phyloP scores from a whole-genome alignment of 1,140 invertebrate genomes.

The Tetranychus cinnabarinus region DNA sequence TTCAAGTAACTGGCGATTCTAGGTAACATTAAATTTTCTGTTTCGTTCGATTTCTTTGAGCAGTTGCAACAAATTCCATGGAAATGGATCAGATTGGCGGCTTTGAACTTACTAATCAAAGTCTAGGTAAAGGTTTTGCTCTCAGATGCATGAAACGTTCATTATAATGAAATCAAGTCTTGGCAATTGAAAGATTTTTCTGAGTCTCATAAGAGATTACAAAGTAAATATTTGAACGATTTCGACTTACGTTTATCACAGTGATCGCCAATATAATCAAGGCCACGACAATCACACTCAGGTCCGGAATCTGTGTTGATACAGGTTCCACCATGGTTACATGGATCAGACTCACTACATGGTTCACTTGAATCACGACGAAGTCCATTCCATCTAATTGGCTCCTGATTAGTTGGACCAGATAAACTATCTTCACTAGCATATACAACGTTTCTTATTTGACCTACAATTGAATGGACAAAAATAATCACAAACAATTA shows the following conservation, averaged over 20 bases:
- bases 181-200: too few relatives aligned
- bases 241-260: constrained; percentile 75
- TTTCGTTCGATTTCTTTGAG: too few relatives aligned
- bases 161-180: too few relatives aligned
- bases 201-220: too few relatives aligned
- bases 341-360: constrained; percentile 28
- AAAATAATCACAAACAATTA: neutral
- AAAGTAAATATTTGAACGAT: neutral
- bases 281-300: constrained; percentile 69
- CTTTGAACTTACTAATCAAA: too few relatives aligned
- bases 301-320: constrained; percentile 77
- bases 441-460: neutral
- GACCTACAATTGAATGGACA: neutral
- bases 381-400: neutral
- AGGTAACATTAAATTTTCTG: too few relatives aligned
- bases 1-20: too few relatives aligned
- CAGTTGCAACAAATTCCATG: too few relatives aligned
- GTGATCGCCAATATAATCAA: constrained; percentile 68
- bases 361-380: neutral
- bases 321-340: constrained; percentile 75
- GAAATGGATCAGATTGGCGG: too few relatives aligned
- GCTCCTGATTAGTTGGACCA: neutral
- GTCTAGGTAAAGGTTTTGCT: too few relatives aligned
- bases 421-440: neutral
- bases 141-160: too few relatives aligned